Evolutionary conservation across 2,888 invertebrate species (phyloP), one percentile per base, ranked within the genome.

Genomic region (Psylliodes chrysocephalus): DNA sequence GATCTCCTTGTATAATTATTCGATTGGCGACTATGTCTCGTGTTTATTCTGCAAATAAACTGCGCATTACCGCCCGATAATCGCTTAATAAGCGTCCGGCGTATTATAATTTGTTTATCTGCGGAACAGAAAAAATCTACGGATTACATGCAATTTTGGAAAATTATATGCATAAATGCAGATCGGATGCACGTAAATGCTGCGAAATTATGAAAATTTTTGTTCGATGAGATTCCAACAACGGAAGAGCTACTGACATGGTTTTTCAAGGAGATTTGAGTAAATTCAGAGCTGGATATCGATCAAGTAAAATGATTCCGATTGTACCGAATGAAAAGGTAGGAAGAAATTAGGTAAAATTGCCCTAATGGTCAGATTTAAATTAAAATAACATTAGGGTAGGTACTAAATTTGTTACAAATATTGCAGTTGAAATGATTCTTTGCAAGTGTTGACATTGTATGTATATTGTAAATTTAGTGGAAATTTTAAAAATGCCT

Each of bases 1-100:
- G 71, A 67, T 66, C 66, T n/a, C n/a, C n/a, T n/a, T n/a, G 63
- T 67, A 64, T 70, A 70, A 73, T 73, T 69, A 71, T 66, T 70
- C 64, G 54, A 70, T 70, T 65, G 63, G n/a, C 56, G 56, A 64
- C 63, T 56, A 53, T 64, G 63, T 66, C n/a, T n/a, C 52, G 52
- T 62, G 57, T 69, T 46, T 54, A 60, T 54, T 64, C 30, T 52
- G 42, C 49, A 40, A 60, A 65, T 55, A 62, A 62, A 65, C 60
- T 65, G 63, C 49, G 53, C 49, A 63, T 65, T 59, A 63, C 53
- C n/a, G 40, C 57, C 15, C 18, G 19, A 60, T 51, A 53, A 63
- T 67, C 62, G 53, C 62, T 49, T 60, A 63, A 67, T 67, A 59
- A 59, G 42, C 47, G 52, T 47, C 22, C 33, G n/a, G 66, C 60